Conservation (phyloP, 2,113 vertebrate genomes). For the Pollimyrus isidori region DNA sequence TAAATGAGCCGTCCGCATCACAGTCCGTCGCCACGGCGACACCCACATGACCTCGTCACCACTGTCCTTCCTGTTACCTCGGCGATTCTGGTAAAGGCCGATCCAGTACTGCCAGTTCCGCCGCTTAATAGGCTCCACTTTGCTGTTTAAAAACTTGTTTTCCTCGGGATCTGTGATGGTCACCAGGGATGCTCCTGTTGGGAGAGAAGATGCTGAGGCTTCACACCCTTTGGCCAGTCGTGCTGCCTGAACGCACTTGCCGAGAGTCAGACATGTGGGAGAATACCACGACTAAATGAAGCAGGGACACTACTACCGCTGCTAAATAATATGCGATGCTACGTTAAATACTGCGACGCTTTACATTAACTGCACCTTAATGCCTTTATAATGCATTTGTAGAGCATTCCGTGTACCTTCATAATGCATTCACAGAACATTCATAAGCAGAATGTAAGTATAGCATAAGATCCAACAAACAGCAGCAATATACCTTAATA, state of each 20-base stretch:
- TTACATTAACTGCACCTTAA: background rate
- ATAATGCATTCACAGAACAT: background rate
- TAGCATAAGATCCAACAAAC: background rate
- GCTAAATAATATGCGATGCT: background rate
- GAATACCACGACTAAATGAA: background rate
- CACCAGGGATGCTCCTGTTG: slow-evolving; percentile 66
- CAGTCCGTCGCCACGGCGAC: background rate
- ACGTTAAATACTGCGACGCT: background rate
- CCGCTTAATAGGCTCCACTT: slow-evolving; percentile 66
- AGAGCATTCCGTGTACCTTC: background rate
- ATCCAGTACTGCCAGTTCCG: slow-evolving; percentile 75
- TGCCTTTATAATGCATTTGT: background rate
- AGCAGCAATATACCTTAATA: background rate
- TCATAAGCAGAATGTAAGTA: background rate
- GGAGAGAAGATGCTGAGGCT: background rate
- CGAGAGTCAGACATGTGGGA: background rate
- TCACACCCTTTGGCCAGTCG: background rate
- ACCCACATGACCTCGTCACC: background rate
- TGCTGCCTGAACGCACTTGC: background rate
- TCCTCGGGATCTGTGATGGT: slow-evolving; percentile 73
- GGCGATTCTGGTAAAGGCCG: slow-evolving; percentile 76
- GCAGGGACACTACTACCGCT: background rate
- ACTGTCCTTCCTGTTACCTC: slow-evolving; percentile 56
- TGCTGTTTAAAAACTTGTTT: slow-evolving; percentile 65
- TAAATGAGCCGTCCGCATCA: background rate